Evolutionary conservation across 2,888 invertebrate species (phyloP), one percentile per base, ranked within the genome.

Genomic region (Calameuta filiformis): DNA sequence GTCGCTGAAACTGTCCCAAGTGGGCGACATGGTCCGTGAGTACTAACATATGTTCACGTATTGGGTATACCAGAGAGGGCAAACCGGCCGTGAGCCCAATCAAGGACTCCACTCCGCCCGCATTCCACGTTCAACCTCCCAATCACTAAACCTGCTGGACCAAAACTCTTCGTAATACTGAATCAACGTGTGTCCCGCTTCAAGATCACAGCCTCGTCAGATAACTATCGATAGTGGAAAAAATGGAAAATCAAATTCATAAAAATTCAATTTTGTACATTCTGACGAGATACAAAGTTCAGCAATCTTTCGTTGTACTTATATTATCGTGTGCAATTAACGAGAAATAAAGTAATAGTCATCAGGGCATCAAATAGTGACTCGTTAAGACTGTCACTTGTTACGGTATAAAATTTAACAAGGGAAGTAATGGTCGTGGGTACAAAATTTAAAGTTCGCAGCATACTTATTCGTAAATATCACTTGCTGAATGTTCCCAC

Each of bases 11-110:
- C 69, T 30, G 33, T 69, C 69, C 11, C 69, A 15, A 33, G 69
- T 6, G 4, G 40, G 15, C 40, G 40, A 40, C 40, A 40, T 40
- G 40, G 40, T 40, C 40, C 15, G 15, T 40, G 69, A 69, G 33
- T 12, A 69, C 69, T 73, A 79, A 76, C 79, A 81, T 84, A 76
- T 83, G 76, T 33, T 69, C 76, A 77, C 75, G 77, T 77, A 77
- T 35, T 33, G 73, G 75, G 83, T 83, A 79, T 79, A 79, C 80
- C 79, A 73, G 81, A 73, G 81, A 85, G 83, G 82, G 79, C 84
- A 87, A 88, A 89, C 89, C 87, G 89, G 88, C 89, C 86, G 82
- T 81, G 85, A 86, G 83, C 86, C 88, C 87, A 90, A 91, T 91
- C 89, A 89, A 88, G 88, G 86, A 87, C 86, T 87, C 69, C 84